Conservation (phyloP, 2,113 vertebrate species). For the Bubalus kerabau region DNA sequence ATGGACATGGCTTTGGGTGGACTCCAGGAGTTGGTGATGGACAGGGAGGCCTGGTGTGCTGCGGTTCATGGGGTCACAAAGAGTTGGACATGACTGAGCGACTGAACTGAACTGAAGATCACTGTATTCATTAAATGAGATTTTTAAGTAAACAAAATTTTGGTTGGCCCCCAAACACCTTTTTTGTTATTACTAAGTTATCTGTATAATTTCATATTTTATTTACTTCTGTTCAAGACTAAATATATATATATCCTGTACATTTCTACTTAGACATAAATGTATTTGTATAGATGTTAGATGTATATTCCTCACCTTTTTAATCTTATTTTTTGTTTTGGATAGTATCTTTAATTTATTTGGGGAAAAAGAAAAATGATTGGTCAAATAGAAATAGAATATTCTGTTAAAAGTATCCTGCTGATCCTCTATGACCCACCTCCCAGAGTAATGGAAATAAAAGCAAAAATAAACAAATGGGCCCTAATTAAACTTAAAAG, state of each 20-base stretch:
- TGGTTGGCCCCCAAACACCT: not conserved
- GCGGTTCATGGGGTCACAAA: too few species aligned
- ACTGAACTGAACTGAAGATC: not conserved
- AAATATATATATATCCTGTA: not conserved
- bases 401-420: not conserved
- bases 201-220: slow-evolving; percentile 16
- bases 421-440: not conserved
- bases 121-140: not conserved
- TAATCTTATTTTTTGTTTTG: slow-evolving; percentile 28
- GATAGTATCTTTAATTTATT: not conserved
- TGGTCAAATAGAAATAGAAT: not conserved
- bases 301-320: not conserved
- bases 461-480: not conserved
- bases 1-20: not conserved
- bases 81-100: fast-evolving
- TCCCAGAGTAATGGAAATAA: not conserved
- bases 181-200: not conserved
- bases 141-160: slow-evolving; percentile 19
- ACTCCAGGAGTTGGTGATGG: not conserved
- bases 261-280: not conserved
- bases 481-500: not conserved
- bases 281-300: not conserved
- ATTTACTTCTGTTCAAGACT: not conserved
- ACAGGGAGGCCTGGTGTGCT: not conserved
- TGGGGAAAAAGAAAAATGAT: not conserved